Evolutionary conservation across 2,888 invertebrate species (phyloP).

Genomic region (Taphrorychus bicolor): DNA sequence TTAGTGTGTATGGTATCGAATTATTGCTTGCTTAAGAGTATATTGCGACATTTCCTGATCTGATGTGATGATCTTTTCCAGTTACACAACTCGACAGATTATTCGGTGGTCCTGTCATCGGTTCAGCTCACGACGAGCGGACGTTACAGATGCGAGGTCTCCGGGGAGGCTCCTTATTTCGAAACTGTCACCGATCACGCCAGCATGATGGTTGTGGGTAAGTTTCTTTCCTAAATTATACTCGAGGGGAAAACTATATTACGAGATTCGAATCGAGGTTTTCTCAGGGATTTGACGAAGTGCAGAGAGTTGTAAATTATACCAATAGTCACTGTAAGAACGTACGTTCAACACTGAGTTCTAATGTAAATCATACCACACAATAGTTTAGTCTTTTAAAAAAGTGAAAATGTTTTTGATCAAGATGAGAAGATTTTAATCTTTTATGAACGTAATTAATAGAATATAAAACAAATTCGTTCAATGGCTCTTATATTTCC

Average conservation of each 20-base stretch:
- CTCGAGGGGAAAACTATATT: slow-evolving; percentile 2
- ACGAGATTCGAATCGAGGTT: slow-evolving; percentile 2
- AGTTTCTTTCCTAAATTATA: slow-evolving; percentile 54
- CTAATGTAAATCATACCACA: no score
- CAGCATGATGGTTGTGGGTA: slow-evolving; percentile 74
- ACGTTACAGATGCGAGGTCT: slow-evolving; percentile 73
- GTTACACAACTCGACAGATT: slow-evolving; percentile 73
- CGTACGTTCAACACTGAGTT: no score
- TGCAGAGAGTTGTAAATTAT: no score
- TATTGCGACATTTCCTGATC: background rate
- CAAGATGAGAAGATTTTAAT: no score
- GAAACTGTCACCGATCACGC: slow-evolving; percentile 72
- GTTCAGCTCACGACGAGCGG: slow-evolving; percentile 72
- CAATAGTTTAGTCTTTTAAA: no score
- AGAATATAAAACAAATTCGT: no score
- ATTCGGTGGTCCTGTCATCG: slow-evolving; percentile 68
- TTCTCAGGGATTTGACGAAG: background rate
- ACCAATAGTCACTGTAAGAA: no score
- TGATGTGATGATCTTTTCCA: slow-evolving; percentile 54
- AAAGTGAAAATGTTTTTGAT: no score
- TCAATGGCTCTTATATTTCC: no score
- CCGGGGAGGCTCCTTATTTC: slow-evolving; percentile 74
- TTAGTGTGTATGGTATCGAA: background rate
- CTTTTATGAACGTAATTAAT: no score
- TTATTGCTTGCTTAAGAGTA: background rate